These are phyloP conservation scores for Dasysyrphus tricinctus DNA, from an alignment of 2,888 invertebrate genomes.

Conservation along the genomic window DNA sequence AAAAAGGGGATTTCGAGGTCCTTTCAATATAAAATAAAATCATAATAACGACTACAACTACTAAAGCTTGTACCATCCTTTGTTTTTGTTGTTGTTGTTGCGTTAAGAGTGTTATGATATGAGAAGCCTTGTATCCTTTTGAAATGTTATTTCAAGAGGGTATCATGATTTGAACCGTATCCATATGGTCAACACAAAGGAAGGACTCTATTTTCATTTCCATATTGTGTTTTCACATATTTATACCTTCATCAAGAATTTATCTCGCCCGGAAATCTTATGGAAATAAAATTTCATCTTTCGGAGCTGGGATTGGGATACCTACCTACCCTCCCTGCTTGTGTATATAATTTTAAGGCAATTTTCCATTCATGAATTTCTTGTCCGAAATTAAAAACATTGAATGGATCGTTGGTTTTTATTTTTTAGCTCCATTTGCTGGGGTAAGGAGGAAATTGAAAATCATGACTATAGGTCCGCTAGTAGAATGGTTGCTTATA, in stretches of 20 bases:
- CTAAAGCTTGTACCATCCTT: background rate
- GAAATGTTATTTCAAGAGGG: background rate
- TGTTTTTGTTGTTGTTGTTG: background rate
- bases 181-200: background rate
- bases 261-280: conserved; percentile 5
- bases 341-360: background rate
- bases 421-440: background rate
- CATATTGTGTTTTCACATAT: conserved; percentile 8
- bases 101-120: background rate
- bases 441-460: no score
- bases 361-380: background rate
- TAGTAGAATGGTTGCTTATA: no score
- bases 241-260: conserved; percentile 5
- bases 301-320: background rate
- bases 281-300: conserved; percentile 14
- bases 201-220: background rate
- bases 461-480: no score
- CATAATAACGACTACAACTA: background rate
- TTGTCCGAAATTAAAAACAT: background rate
- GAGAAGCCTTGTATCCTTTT: background rate
- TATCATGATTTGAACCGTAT: background rate
- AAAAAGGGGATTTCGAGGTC: background rate
- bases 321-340: background rate
- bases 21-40: background rate
- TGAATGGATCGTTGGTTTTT: background rate